Percentiles rank a stretch among this genome's conserved stretches.
Conservation (phyloP, 2,797 vertebrate genomes). For the Monodelphis domestica region DNA sequence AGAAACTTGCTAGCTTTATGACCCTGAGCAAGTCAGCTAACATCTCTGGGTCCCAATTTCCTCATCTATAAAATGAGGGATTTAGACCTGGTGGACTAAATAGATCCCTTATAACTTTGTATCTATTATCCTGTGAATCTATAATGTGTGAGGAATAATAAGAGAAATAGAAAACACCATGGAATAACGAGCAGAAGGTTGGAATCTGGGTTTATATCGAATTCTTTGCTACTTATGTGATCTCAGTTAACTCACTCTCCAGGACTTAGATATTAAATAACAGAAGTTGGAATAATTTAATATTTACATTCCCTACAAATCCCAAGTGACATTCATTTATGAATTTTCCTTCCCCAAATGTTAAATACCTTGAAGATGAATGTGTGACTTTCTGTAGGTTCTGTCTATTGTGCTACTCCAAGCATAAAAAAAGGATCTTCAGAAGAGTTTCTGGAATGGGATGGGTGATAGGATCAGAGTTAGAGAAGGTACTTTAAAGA, state of each 20-base stretch:
- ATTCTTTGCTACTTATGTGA: too few relatives aligned
- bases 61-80: too few relatives aligned
- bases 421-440: neutral
- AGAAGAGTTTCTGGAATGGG: neutral
- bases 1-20: too few relatives aligned
- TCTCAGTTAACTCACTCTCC: too few relatives aligned
- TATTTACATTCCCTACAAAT: neutral
- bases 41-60: too few relatives aligned
- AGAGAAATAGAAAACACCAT: neutral
- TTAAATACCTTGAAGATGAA: neutral
- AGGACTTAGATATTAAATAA: too few relatives aligned
- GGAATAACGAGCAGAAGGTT: slow-evolving; percentile 22
- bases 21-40: too few relatives aligned
- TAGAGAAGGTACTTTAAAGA: neutral
- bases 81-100: too few relatives aligned
- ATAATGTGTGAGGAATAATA: slow-evolving; percentile 11
- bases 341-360: neutral
- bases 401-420: neutral
- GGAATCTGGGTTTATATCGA: neutral
- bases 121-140: too few relatives aligned
- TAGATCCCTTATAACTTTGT: too few relatives aligned
- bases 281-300: too few relatives aligned
- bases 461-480: neutral
- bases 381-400: neutral
- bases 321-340: neutral